A percentile compares a stretch with the other conserved stretches of the same genome.
phyloP scores from a whole-genome alignment of 2,888 invertebrate species.

The Andrena trimmerana region DNA sequence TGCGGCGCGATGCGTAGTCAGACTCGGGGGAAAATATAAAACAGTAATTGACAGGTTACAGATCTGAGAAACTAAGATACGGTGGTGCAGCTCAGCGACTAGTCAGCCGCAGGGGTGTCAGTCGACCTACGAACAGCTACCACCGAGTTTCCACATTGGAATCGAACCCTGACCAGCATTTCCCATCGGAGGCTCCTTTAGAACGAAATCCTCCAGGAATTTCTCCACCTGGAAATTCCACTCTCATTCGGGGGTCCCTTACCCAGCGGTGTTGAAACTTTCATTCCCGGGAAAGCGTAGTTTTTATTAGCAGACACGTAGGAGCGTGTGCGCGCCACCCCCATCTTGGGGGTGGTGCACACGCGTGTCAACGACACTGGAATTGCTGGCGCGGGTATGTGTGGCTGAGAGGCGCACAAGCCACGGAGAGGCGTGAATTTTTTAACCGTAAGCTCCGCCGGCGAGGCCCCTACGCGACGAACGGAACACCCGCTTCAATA shows the following conservation, averaged over 20 bases:
- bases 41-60: too few relatives aligned
- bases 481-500: slow-evolving; percentile 35
- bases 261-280: slow-evolving; percentile 6
- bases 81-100: background rate
- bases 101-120: background rate
- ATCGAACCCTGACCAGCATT: background rate
- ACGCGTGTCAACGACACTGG: background rate
- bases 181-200: background rate
- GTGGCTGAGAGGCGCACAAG: slow-evolving; percentile 16
- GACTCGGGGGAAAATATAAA: background rate
- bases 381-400: background rate
- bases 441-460: slow-evolving; percentile 40
- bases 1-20: background rate
- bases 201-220: background rate
- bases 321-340: background rate
- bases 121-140: background rate
- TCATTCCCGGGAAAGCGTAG: slow-evolving; percentile 15
- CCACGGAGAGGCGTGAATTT: slow-evolving; percentile 38
- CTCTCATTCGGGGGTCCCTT: background rate
- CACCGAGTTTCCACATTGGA: background rate
- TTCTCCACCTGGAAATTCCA: background rate
- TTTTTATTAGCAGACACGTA: background rate
- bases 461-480: slow-evolving; percentile 26
- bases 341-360: background rate
- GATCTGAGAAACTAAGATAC: background rate